Base-by-base conservation (phyloP, 2,113 vertebrate species). In the Lagenorhynchus albirostris region DNA sequence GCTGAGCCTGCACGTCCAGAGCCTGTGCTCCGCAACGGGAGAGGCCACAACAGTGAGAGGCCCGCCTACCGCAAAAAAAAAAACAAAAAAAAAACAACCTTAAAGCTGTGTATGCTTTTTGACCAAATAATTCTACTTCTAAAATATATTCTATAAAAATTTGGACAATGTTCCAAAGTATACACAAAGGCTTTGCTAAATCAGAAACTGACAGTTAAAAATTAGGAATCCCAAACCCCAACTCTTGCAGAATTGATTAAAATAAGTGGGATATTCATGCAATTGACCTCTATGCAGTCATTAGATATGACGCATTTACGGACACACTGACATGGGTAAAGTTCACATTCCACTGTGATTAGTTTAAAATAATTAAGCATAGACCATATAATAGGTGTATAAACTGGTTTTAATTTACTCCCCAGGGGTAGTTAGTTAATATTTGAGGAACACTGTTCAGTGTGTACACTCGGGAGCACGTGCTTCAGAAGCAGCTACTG, bases 141-240 rank as follows among this genome's bases (percentile, higher is more conserved):
- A 95, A 67, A 95, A 91, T 88, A 38, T 36, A 84, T 13, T 88
- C 4, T 67, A 17, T 47, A 2, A 81, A 88, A 94, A 93, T 26
- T 55, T 86, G 18, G 36, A 63, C n/a, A 63, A 55, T 25, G 29
- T 47, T 77, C 31, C 25, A 77, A 96, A 68, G 6, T 70, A 89
- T 60, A 89, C 14, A 67, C 15, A 86, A 91, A 92, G 26, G 83
- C 29, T 91, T 89, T 68, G 8, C 62, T 86, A 83, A 87, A 85
- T 70, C 62, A 82, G 29, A 96, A 91, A 96, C 41, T 90, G 55
- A 88, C 10, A 73, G 80, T 68, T 94, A 87, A 97, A 95, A 92
- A n/a, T 82, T 70, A 47, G 33, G 31, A 90, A 73, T 6, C 44
- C 6, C 71, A 94, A 83, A 70, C 5, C 79, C 3, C 12, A 50